Evolutionary conservation across 2,797 vertebrate species (phyloP).

Genomic region (Sebastes umbrosus): DNA sequence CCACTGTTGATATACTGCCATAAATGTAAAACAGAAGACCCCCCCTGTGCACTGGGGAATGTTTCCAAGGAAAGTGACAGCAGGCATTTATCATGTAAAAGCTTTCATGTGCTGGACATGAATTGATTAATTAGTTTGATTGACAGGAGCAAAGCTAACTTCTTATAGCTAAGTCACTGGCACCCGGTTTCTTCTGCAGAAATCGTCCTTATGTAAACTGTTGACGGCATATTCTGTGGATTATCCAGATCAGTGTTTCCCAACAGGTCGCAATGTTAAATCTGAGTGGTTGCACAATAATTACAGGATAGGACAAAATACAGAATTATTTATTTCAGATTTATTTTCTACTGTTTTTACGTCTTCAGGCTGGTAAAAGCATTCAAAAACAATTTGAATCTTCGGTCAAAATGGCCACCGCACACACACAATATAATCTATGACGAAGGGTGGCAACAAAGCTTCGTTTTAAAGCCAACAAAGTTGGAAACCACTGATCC

Average conservation of each 20-base stretch:
- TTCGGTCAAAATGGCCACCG: neutral
- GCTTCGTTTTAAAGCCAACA: neutral
- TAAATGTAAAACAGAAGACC: slow-evolving; percentile 34
- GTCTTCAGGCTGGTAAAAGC: neutral
- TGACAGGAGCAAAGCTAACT: slow-evolving; percentile 3
- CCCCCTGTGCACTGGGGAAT: neutral
- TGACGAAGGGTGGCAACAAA: neutral
- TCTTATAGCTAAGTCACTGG: slow-evolving; percentile 2
- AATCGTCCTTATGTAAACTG: neutral
- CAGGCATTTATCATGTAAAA: slow-evolving; percentile 27
- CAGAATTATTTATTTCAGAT: neutral
- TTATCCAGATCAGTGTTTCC: neutral
- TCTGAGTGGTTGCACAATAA: neutral
- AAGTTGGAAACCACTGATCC: neutral
- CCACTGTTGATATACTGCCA: slow-evolving; percentile 7
- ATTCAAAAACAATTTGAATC: neutral
- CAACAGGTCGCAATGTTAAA: neutral
- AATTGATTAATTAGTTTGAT: slow-evolving; percentile 33
- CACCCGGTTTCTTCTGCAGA: neutral
- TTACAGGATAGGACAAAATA: neutral
- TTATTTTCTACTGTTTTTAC: neutral
- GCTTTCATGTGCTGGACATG: slow-evolving; percentile 23
- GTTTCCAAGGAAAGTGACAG: slow-evolving; percentile 27
- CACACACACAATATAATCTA: neutral
- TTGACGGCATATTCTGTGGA: slow-evolving; percentile 1